Evolutionary conservation across 2,888 invertebrate species (phyloP), one percentile per base, ranked within the genome.

Genomic region (Erynnis tages): DNA sequence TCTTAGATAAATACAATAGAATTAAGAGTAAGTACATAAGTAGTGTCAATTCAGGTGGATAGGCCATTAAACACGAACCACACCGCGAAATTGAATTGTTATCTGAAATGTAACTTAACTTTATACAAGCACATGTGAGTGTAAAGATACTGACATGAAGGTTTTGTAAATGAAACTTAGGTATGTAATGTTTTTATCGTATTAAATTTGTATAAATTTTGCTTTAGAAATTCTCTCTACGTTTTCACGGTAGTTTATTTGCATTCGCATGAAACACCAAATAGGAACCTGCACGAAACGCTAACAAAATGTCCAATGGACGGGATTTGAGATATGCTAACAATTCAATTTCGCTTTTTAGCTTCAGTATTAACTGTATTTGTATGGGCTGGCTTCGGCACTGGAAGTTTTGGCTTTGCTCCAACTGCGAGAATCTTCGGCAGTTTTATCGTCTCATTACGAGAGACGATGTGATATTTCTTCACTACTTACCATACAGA

Each of bases 341-440:
- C 87, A 88, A 87, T 88, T 88, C 87, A 87, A 87, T 88, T 88
- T 87, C 87, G 87, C 86, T 86, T 87, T 81, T 82, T 86, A 79
- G 86, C 85, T 86, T 77, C 64, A 73, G 74, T 78, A 66, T 71
- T 82, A 73, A 73, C 65, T 69, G 76, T 73, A 73, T 75, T 75
- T 79, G 72, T 79, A 73, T 74, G 79, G 75, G 67, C 73, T 69
- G 76, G 84, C 84, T 84, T 85, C 73, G 74, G 79, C 82, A 73
- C 76, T 73, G 71, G 69, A 73, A 73, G 71, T 62, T 65, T 82
- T 84, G 83, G 87, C 85, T 78, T 79, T 63, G 63, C 73, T 84
- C 85, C 82, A 82, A 72, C 69, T 70, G 67, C 70, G 68, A 70
- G 73, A 73, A 76, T 73, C 78, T 79, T 77, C 76, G 73, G 73